Percentiles rank a stretch among this genome's conserved stretches.
These are phyloP conservation scores for Dicranocentrus wangi DNA, from an alignment of 2,888 invertebrate species.

Conservation along the genomic window DNA sequence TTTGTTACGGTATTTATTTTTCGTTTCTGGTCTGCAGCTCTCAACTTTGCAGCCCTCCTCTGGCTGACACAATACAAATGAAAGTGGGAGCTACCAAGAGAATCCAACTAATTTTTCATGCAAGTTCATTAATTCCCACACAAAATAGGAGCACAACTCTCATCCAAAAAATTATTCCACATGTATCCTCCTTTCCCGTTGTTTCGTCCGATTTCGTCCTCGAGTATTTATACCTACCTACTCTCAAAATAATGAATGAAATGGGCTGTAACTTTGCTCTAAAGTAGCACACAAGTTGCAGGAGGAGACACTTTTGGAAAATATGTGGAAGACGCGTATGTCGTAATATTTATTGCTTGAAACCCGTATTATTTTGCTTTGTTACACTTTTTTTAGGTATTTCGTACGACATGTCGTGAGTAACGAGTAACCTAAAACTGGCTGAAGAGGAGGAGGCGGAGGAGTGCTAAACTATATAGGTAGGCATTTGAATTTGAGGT, in stretches of 20 bases:
- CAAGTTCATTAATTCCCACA: conserved; percentile 61
- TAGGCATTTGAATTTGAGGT: no score
- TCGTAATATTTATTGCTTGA: no score
- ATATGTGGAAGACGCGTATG: no score
- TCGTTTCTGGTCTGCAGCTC: conserved; percentile 27
- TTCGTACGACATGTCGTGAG: no score
- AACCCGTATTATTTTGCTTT: no score
- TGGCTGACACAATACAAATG: conserved; percentile 54
- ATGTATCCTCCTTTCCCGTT: conserved; percentile 21
- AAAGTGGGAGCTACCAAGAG: conserved; percentile 52
- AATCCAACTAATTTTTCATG: conserved; percentile 59
- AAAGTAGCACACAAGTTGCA: no score
- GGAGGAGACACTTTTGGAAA: no score
- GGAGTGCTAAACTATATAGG: no score
- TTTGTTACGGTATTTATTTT: conserved; percentile 15
- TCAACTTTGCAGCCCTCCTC: not conserved
- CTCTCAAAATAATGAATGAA: conserved; percentile 33
- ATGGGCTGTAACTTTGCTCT: no score
- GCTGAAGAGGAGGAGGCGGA: no score
- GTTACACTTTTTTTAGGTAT: no score
- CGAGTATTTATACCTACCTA: not conserved
- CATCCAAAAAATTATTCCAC: conserved; percentile 55
- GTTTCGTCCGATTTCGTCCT: not conserved
- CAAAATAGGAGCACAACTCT: conserved; percentile 55
- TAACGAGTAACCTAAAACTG: no score